Conservation (phyloP, 2,797 vertebrate genomes). For the Spea hammondii region DNA sequence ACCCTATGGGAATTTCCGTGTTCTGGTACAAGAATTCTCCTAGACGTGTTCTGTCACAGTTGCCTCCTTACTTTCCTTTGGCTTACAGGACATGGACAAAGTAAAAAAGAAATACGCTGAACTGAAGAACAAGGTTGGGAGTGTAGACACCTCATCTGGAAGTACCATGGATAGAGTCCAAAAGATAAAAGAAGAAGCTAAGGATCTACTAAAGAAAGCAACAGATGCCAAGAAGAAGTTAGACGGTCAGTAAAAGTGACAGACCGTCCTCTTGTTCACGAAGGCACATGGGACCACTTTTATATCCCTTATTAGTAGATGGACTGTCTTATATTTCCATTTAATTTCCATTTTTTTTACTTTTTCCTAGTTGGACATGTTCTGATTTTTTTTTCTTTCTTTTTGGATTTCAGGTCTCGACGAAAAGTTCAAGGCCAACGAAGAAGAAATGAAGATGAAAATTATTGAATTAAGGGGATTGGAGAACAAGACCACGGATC, state of each 20-base stretch:
- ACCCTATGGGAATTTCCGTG: no score
- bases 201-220: slow-evolving; percentile 71
- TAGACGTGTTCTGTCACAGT: neutral
- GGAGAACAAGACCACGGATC: slow-evolving; percentile 65
- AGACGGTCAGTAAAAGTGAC: slow-evolving; percentile 63
- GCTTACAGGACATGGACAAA: slow-evolving; percentile 67
- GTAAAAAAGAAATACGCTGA: slow-evolving; percentile 65
- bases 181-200: slow-evolving; percentile 70
- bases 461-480: slow-evolving; percentile 65
- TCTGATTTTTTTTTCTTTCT: neutral
- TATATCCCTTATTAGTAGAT: no score
- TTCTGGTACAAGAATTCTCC: no score
- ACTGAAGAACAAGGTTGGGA: slow-evolving; percentile 67
- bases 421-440: slow-evolving; percentile 72
- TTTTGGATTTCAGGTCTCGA: slow-evolving; percentile 68
- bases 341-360: no score
- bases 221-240: slow-evolving; percentile 70
- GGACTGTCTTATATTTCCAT: neutral
- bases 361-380: no score
- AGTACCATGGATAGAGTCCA: slow-evolving; percentile 64
- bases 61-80: neutral
- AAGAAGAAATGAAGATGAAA: slow-evolving; percentile 72
- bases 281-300: neutral
- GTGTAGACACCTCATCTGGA: slow-evolving; percentile 58
- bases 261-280: neutral